These are phyloP conservation scores for Scleropages formosus DNA, from an alignment of 2,797 vertebrate genomes.

Conservation along the genomic window DNA sequence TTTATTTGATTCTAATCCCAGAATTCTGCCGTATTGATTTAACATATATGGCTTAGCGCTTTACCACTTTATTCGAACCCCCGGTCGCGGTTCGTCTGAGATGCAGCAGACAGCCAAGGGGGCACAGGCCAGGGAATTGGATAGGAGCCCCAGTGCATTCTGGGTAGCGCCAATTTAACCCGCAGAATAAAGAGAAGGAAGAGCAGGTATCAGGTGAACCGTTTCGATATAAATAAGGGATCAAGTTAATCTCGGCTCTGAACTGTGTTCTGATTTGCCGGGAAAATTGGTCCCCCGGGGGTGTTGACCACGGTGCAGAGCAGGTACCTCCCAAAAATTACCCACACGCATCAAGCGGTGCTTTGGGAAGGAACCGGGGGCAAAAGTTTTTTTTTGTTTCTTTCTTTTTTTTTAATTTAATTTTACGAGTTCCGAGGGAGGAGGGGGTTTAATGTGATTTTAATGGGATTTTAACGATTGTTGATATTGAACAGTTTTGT, in stretches of 20 bases:
- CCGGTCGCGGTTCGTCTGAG: constrained; percentile 23
- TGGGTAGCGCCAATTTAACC: constrained; percentile 25
- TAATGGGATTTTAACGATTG: too few relatives aligned
- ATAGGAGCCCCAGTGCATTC: constrained; percentile 30
- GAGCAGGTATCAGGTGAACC: constrained; percentile 7
- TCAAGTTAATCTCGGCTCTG: not conserved
- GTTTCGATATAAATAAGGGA: not conserved
- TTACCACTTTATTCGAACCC: constrained; percentile 37
- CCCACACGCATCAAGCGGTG: too few relatives aligned
- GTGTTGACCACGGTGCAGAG: not conserved
- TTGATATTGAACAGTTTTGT: too few relatives aligned
- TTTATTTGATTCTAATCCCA: constrained; percentile 60
- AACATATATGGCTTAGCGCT: constrained; percentile 52
- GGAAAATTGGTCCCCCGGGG: too few relatives aligned
- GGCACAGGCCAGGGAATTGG: constrained; percentile 27
- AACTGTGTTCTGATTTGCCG: not conserved
- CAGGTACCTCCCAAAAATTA: constrained; percentile 21
- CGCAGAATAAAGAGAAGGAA: not conserved
- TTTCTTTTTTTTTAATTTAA: too few relatives aligned
- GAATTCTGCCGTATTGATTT: constrained; percentile 66
- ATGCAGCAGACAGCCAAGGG: constrained; percentile 35
- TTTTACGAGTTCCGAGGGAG: too few relatives aligned
- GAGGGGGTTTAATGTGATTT: too few relatives aligned
- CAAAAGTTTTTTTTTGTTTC: too few relatives aligned
- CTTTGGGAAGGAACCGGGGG: too few relatives aligned